Conservation (phyloP, 2,888 invertebrate genomes). For the Plusia festucae region DNA sequence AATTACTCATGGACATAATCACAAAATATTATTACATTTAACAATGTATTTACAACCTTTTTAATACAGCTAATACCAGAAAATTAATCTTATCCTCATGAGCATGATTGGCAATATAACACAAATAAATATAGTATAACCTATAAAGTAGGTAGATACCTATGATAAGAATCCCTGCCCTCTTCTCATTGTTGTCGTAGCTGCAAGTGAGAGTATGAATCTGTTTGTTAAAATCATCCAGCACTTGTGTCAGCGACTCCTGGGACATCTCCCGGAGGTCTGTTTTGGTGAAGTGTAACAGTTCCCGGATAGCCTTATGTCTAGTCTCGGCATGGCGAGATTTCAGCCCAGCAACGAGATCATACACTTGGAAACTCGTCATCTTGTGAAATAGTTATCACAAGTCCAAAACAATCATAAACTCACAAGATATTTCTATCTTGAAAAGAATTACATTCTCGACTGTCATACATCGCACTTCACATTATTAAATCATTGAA, state of each 20-base stretch:
- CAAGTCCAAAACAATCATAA: conserved; percentile 23
- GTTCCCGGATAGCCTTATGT: conserved; percentile 95
- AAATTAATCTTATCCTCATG: conserved; percentile 15
- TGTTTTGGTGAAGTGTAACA: conserved; percentile 96
- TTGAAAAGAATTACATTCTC: conserved; percentile 56
- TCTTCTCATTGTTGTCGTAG: conserved; percentile 97
- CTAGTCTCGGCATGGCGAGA: conserved; percentile 96
- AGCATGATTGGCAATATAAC: conserved; percentile 8
- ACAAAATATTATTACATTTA: neutral
- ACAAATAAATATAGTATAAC: conserved; percentile 47
- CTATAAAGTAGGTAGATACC: conserved; percentile 83
- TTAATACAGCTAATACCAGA: conserved; percentile 1
- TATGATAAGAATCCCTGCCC: conserved; percentile 98
- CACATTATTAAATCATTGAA: conserved; percentile 30
- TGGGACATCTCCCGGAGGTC: conserved; percentile 96
- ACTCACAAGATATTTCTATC: conserved; percentile 24
- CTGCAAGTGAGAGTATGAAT: conserved; percentile 98
- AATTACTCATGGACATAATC: neutral
- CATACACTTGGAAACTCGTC: conserved; percentile 89
- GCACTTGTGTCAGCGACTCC: conserved; percentile 95
- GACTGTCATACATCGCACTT: conserved; percentile 32
- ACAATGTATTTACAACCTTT: neutral
- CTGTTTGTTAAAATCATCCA: conserved; percentile 98
- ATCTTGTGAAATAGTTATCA: conserved; percentile 57
- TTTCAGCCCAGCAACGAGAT: conserved; percentile 95